Conservation (phyloP, 2,797 vertebrate species). For the Sebastes oblongus region DNA sequence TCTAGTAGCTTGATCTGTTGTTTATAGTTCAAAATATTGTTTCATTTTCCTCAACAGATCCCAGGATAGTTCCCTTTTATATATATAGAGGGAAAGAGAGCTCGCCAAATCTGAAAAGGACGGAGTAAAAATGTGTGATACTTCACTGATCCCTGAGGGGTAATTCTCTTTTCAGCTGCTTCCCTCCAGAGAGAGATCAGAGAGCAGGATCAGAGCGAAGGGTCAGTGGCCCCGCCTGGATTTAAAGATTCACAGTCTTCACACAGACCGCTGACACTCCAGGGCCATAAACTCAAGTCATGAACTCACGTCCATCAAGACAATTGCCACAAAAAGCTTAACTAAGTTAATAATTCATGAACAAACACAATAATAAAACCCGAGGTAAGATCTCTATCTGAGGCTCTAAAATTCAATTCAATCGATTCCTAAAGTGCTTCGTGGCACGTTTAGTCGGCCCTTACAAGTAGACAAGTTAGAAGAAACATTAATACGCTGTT, state of each 20-base stretch:
- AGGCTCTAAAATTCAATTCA: neutral
- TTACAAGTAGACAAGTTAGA: neutral
- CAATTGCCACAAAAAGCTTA: neutral
- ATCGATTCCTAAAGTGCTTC: neutral
- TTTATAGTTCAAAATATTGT: neutral
- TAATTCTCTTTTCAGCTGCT: slow-evolving; percentile 5
- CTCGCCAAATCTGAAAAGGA: slow-evolving; percentile 4
- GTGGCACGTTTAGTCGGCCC: neutral
- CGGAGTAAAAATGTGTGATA: neutral
- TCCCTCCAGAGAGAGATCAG: slow-evolving; percentile 11
- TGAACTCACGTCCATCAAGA: neutral
- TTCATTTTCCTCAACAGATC: neutral
- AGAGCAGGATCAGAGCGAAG: neutral
- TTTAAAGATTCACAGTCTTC: neutral
- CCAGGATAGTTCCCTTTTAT: neutral
- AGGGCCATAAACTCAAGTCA: neutral
- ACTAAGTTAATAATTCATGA: slow-evolving; percentile 33
- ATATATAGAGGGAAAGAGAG: neutral
- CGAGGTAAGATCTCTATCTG: neutral
- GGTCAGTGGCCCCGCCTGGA: neutral
- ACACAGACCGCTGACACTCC: neutral
- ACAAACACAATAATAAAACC: neutral
- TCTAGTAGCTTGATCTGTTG: neutral
- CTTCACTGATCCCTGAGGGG: slow-evolving; percentile 2
- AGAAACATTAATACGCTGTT: neutral